These are phyloP conservation scores for Thelaira solivaga DNA, from an alignment of 2,888 invertebrate genomes.

Conservation along the genomic window DNA sequence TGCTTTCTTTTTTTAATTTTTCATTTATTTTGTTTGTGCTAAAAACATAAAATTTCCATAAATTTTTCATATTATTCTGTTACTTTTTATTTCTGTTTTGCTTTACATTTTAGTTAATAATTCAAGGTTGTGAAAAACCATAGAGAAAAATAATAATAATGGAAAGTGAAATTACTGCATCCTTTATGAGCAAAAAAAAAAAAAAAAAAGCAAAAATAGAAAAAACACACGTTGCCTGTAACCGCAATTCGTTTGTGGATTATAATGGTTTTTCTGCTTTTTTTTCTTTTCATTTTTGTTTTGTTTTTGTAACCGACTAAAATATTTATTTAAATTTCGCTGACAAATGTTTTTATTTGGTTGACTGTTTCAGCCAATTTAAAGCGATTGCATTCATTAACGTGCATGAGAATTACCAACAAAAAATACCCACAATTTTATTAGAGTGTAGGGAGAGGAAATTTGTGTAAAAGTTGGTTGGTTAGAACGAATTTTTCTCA, in stretches of 20 bases:
- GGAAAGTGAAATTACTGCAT: conserved; percentile 10
- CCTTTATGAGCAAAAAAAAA: neutral
- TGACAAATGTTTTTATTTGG: neutral
- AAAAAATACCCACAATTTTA: neutral
- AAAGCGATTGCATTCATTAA: neutral
- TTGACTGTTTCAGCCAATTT: neutral
- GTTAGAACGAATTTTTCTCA: too few species aligned
- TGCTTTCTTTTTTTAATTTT: neutral
- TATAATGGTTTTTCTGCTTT: neutral
- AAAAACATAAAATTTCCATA: neutral
- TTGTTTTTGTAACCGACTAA: conserved; percentile 1
- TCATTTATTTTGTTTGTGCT: neutral
- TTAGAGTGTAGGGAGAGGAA: too few species aligned
- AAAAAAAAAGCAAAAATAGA: neutral
- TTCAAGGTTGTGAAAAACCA: conserved; percentile 5
- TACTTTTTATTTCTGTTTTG: conserved; percentile 1
- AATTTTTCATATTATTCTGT: neutral
- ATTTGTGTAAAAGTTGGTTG: too few species aligned
- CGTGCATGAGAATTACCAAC: neutral
- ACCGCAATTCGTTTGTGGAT: conserved; percentile 14
- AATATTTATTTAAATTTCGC: neutral
- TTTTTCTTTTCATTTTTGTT: too few species aligned
- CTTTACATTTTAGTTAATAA: conserved; percentile 2
- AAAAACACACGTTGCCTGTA: conserved; percentile 13
- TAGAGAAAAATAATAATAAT: neutral